Evolutionary conservation across 2,113 vertebrate species (phyloP), one percentile per base, ranked within the genome.

Genomic region (Stigmatopora nigra): DNA sequence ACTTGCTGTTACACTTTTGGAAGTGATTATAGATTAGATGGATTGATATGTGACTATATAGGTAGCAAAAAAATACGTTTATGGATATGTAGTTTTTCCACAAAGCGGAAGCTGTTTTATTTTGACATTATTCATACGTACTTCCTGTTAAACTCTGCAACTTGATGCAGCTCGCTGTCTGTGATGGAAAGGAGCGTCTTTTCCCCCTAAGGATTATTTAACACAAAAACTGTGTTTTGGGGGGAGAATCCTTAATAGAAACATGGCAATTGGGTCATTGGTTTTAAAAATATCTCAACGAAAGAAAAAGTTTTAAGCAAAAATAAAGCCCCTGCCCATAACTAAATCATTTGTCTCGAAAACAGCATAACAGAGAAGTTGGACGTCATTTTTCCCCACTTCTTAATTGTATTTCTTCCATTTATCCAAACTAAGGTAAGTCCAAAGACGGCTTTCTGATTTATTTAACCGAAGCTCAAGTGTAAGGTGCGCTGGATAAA

Each of bases 331-430:
- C 5, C 51, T 20, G 67, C 46, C 64, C 67, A 49, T 12, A 41
- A 48, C 59, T 38, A 13, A 62, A 69, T 19, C 64, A 61, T 61
- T 41, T 64, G 15, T 64, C 31, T 72, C 70, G 35, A 71, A 69
- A 65, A 48, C 63, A 78, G 60, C 68, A 61, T 7, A 41, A 41
- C 13, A 38, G 31, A 74, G 75, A 83, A 86, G 81, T 84, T 84
- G 66, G 49, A 73, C 73, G 64, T 78, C 64, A 3, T 83, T 75
- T 41, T 45, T 45, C 15, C 44, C 44, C 72, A 75, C 38, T 41
- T 41, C 38, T 41, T 41, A 8, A 7, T 56, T 55, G 12, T 53
- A 12, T 20, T 12, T 53, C 31, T 31, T 14, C n/a, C n/a, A n/a
- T n/a, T 20, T 53, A 20, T 53, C 22, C 12, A 1, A 31, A 56